Percentiles rank a stretch among this genome's conserved stretches.
Conservation (phyloP, 2,113 vertebrate species). For the Haplotaxodon microlepis region DNA sequence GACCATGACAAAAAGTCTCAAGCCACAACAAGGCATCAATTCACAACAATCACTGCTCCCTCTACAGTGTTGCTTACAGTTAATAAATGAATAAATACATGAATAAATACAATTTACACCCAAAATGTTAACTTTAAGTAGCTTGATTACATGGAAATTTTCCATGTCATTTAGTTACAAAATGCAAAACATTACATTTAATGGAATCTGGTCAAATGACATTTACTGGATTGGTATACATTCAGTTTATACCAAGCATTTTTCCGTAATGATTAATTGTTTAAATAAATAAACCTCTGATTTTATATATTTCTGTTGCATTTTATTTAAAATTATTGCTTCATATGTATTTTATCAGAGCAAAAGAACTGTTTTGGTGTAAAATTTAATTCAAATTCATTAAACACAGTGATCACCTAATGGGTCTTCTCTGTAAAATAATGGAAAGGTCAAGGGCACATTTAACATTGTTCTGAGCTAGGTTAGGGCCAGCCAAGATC, state of each 20-base stretch:
- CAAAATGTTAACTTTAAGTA: background rate
- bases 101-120: background rate
- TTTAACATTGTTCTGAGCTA: background rate
- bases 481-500: background rate
- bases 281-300: background rate
- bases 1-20: background rate
- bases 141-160: background rate
- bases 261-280: background rate
- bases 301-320: background rate
- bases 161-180: background rate
- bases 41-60: background rate
- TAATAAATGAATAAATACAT: background rate
- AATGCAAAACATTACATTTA: background rate
- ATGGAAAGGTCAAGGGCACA: background rate
- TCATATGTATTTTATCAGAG: background rate
- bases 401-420: background rate
- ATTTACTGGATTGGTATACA: background rate
- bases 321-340: background rate
- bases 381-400: background rate
- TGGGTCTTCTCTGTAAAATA: background rate
- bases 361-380: background rate
- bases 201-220: background rate
- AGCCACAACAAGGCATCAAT: background rate
- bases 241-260: background rate
- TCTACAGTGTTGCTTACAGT: background rate